Base-by-base conservation (phyloP, 2,113 vertebrate species). In the Camelus bactrianus region DNA sequence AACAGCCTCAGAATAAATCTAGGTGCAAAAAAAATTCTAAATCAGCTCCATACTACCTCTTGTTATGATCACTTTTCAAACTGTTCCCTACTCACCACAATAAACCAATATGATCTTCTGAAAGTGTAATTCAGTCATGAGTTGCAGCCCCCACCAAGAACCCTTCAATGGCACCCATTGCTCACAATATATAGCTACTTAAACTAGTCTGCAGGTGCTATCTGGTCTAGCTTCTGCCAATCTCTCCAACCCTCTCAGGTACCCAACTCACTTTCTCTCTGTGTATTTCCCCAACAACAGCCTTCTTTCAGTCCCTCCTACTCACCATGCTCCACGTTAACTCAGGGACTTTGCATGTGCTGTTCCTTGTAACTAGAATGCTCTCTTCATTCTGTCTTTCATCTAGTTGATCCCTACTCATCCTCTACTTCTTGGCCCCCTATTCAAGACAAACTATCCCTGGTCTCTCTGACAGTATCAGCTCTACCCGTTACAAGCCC, bases 11-110 rank as follows among this genome's bases (percentile, higher is more conserved):
- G 19, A 94, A 82, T 85, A 93, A 76, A 86, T 52, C 8, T 67
- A 85, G 8, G 24, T 87, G 3, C 17, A 91, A 75, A 95, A 30
- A 85, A 93, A 94, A 94, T 92, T 76, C 28, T 60, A 93, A 94
- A 60, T 30, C 89, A 81, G 17, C 12, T 95, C 76, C 42, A 89
- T 5, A 32, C 13, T 38, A 91, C 16, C 60, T 94, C 6, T 35
- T 85, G 20, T 48, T 46, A 76, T 28, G 82, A 70, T 20, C 28
- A 83, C 15, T 32, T 82, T 62, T 48, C 58, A 90, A 83, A 87
- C 6, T 48, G 13, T 92, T 81, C 93, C 84, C 89, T 19, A 93
- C 14, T 20, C 8, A 52, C 54, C 56, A 83, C 48, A 8, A 72
- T 86, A 54, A 91, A 67, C 24, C 35, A 75, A 62, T 48, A 54